A percentile compares a stretch with the other conserved stretches of the same genome.
Evolutionary conservation across 2,113 vertebrate genomes (phyloP).

Genomic region (Thomomys bottae): DNA sequence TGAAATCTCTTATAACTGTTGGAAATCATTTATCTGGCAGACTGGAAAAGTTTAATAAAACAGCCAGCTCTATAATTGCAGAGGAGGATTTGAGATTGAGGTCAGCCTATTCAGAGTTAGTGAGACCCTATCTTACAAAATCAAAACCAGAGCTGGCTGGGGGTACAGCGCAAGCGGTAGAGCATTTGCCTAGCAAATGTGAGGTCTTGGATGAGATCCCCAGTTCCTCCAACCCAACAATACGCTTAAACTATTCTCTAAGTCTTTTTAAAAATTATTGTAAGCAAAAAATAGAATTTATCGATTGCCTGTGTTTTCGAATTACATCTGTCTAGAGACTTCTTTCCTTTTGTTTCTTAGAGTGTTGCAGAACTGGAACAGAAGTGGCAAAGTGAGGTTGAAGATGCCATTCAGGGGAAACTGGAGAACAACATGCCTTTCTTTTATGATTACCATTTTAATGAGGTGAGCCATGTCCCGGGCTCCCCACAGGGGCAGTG

Average conservation of each 20-base stretch:
- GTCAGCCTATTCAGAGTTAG: too few species aligned
- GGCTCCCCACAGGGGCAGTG: not conserved
- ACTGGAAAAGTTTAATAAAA: constrained; percentile 17
- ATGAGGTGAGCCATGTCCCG: constrained; percentile 88
- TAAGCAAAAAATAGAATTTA: not conserved
- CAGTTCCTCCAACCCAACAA: not conserved
- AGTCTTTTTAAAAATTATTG: not conserved
- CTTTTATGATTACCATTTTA: constrained; percentile 98
- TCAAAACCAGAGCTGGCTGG: too few species aligned
- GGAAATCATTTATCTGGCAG: constrained; percentile 16
- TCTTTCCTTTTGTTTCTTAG: constrained; percentile 80
- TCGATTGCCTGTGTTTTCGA: not conserved
- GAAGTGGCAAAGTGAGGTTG: constrained; percentile 98
- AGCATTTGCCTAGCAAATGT: too few species aligned
- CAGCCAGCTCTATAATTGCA: not conserved
- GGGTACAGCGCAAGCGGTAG: too few species aligned
- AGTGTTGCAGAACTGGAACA: constrained; percentile 98
- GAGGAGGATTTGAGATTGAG: too few species aligned
- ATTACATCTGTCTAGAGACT: not conserved
- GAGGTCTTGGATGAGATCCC: too few species aligned
- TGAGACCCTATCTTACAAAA: too few species aligned
- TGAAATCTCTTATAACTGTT: not conserved
- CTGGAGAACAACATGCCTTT: constrained; percentile 96
- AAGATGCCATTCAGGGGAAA: constrained; percentile 95
- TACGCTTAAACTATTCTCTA: not conserved